phyloP scores from a whole-genome alignment of 2,888 invertebrate species.

The Drosophila hamatofila region DNA sequence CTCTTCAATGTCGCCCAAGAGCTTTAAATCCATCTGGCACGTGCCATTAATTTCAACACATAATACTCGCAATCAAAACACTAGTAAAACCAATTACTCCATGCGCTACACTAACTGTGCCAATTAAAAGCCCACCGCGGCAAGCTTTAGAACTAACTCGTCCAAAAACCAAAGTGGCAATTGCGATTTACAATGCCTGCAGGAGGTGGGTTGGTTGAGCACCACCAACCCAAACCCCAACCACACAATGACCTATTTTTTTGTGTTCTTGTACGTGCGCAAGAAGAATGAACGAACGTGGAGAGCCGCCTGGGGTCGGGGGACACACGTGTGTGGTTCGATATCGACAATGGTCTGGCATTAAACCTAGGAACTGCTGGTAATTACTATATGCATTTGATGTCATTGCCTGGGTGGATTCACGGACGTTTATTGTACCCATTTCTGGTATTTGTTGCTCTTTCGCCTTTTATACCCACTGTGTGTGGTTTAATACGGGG shows the following conservation, averaged over 20 bases:
- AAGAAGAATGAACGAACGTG: neutral
- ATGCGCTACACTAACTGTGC: constrained; percentile 32
- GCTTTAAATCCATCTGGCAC: neutral
- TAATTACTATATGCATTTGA: constrained; percentile 56
- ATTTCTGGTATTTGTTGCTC: constrained; percentile 19
- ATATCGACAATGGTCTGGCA: constrained; percentile 48
- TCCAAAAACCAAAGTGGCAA: constrained; percentile 52
- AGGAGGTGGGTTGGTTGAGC: neutral
- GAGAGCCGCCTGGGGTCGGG: neutral
- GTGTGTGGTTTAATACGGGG: neutral
- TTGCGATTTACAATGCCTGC: constrained; percentile 49
- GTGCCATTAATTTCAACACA: constrained; percentile 5
- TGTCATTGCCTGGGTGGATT: constrained; percentile 23
- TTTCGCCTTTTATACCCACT: constrained; percentile 7
- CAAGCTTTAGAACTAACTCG: constrained; percentile 27
- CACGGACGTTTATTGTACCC: constrained; percentile 1
- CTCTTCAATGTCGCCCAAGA: constrained; percentile 2
- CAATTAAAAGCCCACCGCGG: constrained; percentile 56
- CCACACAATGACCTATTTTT: constrained; percentile 58
- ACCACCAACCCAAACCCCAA: neutral
- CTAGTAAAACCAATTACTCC: constrained; percentile 57
- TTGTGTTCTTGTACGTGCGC: neutral
- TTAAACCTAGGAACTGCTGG: constrained; percentile 31
- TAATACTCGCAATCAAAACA: constrained; percentile 42
- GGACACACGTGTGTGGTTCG: constrained; percentile 28